Evolutionary conservation across 2,797 vertebrate genomes (phyloP).

Genomic region (Micropoecilia bifurca): DNA sequence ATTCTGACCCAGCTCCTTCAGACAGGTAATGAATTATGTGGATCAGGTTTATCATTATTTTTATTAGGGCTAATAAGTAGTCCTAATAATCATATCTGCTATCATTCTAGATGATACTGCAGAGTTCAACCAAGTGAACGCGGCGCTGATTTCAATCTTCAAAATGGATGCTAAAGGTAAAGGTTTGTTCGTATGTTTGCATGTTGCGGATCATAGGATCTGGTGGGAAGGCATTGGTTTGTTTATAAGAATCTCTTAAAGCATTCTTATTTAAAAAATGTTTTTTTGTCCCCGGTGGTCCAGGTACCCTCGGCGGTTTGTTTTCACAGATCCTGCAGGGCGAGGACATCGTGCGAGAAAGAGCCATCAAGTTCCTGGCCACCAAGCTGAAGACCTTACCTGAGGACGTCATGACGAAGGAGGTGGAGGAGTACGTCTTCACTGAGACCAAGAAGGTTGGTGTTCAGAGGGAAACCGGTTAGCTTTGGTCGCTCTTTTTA

Average conservation of each 20-base stretch:
- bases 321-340: conserved; percentile 98
- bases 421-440: conserved; percentile 94
- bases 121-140: conserved; percentile 97
- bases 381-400: conserved; percentile 91
- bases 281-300: not conserved
- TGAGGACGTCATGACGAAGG: conserved; percentile 95
- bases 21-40: conserved; percentile 83
- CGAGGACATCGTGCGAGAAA: conserved; percentile 94
- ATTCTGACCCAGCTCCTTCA: conserved; percentile 97
- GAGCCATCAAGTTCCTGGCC: conserved; percentile 96
- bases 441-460: conserved; percentile 94
- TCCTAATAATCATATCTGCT: not conserved
- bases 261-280: no score
- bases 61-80: not conserved
- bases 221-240: not conserved
- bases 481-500: not conserved
- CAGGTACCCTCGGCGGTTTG: conserved; percentile 94
- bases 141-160: conserved; percentile 95
- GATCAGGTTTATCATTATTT: no score
- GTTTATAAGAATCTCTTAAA: not conserved
- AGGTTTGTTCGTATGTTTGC: conserved; percentile 7
- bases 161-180: conserved; percentile 97
- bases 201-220: not conserved
- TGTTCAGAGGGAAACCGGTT: not conserved
- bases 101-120: conserved; percentile 90